These are phyloP conservation scores for Rhorus exstirpatorius DNA, from an alignment of 2,888 invertebrate genomes.

Conservation along the genomic window DNA sequence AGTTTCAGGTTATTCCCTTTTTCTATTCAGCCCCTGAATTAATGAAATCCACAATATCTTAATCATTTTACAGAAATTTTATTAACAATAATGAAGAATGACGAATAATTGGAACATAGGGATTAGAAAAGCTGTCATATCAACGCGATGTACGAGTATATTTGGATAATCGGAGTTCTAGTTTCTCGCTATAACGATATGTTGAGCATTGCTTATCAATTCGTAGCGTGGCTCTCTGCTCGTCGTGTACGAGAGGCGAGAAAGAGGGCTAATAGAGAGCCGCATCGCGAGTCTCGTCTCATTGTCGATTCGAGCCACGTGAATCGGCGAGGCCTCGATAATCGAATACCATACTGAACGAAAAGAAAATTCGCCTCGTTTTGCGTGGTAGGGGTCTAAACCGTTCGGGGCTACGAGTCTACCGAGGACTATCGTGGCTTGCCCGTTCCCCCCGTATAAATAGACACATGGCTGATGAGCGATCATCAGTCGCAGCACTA, in stretches of 20 bases:
- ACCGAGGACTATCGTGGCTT: conserved; percentile 55
- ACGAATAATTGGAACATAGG: not conserved
- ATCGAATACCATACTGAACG: conserved; percentile 85
- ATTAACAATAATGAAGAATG: not conserved
- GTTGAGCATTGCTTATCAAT: conserved; percentile 61
- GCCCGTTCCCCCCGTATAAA: conserved; percentile 82
- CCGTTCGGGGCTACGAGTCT: conserved; percentile 63
- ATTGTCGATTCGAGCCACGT: conserved; percentile 77
- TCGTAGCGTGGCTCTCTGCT: conserved; percentile 56
- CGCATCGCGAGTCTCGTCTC: conserved; percentile 45
- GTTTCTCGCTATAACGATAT: conserved; percentile 46
- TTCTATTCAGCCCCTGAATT: too few relatives aligned
- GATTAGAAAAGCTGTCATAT: not conserved
- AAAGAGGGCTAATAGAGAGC: conserved; percentile 64
- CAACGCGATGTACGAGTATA: conserved; percentile 1
- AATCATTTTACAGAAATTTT: too few relatives aligned
- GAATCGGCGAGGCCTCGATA: conserved; percentile 84
- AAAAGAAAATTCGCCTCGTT: conserved; percentile 84
- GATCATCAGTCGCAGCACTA: conserved; percentile 83
- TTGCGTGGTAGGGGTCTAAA: conserved; percentile 75
- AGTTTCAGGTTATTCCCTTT: too few relatives aligned
- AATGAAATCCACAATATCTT: too few relatives aligned
- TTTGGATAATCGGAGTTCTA: conserved; percentile 37
- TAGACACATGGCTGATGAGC: conserved; percentile 81
- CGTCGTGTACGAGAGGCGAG: conserved; percentile 36